Evolutionary conservation across 2,113 vertebrate species (phyloP), one percentile per base, ranked within the genome.

Genomic region (Phrynosoma blainvillii): DNA sequence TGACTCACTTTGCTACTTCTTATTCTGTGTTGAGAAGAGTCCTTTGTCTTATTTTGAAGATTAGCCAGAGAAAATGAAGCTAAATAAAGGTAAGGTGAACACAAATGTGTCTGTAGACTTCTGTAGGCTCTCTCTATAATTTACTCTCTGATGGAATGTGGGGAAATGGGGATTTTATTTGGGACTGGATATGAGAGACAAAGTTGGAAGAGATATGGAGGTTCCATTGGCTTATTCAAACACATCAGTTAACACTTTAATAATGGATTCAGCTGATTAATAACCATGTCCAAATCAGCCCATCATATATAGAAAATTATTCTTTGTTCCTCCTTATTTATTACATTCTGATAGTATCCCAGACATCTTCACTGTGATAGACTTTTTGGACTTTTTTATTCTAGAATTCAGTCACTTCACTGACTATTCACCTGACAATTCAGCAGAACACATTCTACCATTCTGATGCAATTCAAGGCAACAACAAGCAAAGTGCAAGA

Each of bases 381-480:
- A 27, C 9, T 5, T 70, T 70, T 9, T 27, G 20, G 68, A 27
- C 1, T 70, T 27, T 70, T 70, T 70, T 25, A 27, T 70, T 2
- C 27, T 27, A 70, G 23, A 70, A 9, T 10, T 89, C 87, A 23
- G 78, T 87, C 80, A 27, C 56, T 85, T 84, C 80, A 52, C 65
- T 87, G 25, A 20, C 12, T 80, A 30, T 8, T 14, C 90, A 85
- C 27, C 47, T 62, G 54, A 76, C 32, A 20, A 1, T 14, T 65
- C 71, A 82, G 78, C 10, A 70, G 2, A 70, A 66, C 65, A 66
- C 81, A 36, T 27, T 54, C 32, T 0, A 0, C 7, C 2, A 42
- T 52, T 76, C 75, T 71, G 2, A 9, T 13, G 40, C 20, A 52
- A 85, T 66, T 1, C 5, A n/a, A 73, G 87, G 66, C 40, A 90